A percentile compares a stretch with the other conserved stretches of the same genome.
Conservation (phyloP, 1,140 invertebrate genomes). For the Helicoverpa armigera region DNA sequence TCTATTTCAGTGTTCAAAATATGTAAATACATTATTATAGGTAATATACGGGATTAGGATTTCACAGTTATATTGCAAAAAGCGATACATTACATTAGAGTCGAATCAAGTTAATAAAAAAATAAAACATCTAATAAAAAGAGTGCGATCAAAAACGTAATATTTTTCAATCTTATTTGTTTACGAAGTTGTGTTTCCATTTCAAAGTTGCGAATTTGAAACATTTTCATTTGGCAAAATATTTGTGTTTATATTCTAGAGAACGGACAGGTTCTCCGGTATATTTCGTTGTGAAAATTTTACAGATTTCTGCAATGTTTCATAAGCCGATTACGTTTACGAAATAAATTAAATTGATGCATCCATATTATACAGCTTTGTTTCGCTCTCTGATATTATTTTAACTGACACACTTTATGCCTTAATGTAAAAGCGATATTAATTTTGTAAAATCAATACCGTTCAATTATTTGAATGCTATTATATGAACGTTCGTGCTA, state of each 20-base stretch:
- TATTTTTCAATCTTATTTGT: constrained; percentile 22
- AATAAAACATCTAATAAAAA: constrained; percentile 13
- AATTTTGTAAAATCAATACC: constrained; percentile 1
- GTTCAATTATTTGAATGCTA: constrained; percentile 9
- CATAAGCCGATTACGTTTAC: constrained; percentile 17
- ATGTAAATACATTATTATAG: no score
- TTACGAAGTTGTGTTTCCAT: constrained; percentile 30
- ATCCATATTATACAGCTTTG: constrained; percentile 28
- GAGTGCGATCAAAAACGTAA: neutral
- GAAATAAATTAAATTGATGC: constrained; percentile 44
- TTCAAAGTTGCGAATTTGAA: constrained; percentile 26
- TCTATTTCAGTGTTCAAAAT: no score
- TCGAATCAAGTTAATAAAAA: no score
- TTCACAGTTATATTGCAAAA: neutral
- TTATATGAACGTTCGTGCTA: neutral
- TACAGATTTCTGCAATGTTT: constrained; percentile 9
- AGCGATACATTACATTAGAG: neutral
- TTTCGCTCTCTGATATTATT: constrained; percentile 1
- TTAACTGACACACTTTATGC: neutral
- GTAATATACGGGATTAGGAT: no score
- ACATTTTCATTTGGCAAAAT: constrained; percentile 25
- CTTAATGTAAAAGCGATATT: neutral
- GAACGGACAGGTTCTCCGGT: neutral
- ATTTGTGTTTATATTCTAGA: constrained; percentile 33
- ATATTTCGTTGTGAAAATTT: constrained; percentile 11